Conservation (phyloP, 2,113 vertebrate genomes). For the Pyxicephalus adspersus region DNA sequence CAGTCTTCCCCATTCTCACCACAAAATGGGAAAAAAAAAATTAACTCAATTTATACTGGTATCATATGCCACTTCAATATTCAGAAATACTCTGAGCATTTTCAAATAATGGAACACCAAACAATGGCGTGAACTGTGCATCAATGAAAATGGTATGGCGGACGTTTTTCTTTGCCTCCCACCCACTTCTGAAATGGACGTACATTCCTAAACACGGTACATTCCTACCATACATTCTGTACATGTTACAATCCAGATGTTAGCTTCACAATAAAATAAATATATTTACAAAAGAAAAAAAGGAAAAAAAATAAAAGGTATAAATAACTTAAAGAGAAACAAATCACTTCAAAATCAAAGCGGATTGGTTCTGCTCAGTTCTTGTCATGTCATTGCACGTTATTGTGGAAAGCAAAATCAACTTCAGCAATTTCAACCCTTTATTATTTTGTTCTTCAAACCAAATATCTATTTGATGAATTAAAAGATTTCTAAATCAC, state of each 20-base stretch:
- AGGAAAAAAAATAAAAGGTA: constrained; percentile 87
- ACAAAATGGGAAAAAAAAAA: no score
- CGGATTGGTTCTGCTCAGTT: constrained; percentile 77
- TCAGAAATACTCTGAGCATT: neutral
- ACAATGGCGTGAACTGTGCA: constrained; percentile 62
- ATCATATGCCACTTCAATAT: no score
- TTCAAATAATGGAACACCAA: constrained; percentile 49
- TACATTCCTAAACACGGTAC: constrained; percentile 84
- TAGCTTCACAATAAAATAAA: constrained; percentile 98
- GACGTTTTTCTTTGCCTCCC: constrained; percentile 55
- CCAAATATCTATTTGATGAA: neutral
- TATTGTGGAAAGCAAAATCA: constrained; percentile 60
- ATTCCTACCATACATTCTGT: constrained; percentile 93
- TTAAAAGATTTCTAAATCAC: neutral
- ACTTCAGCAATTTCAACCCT: constrained; percentile 11
- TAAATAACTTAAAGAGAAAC: constrained; percentile 90
- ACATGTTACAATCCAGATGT: constrained; percentile 94
- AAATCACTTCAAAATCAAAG: constrained; percentile 89
- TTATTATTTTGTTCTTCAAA: neutral
- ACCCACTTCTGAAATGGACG: constrained; percentile 55
- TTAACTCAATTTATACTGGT: no score
- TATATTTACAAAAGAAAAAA: constrained; percentile 94
- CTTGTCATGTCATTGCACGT: constrained; percentile 81
- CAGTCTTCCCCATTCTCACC: no score
- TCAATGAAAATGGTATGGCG: constrained; percentile 61